Evolutionary conservation across 2,113 vertebrate species (phyloP).

Genomic region (Octodon degus): DNA sequence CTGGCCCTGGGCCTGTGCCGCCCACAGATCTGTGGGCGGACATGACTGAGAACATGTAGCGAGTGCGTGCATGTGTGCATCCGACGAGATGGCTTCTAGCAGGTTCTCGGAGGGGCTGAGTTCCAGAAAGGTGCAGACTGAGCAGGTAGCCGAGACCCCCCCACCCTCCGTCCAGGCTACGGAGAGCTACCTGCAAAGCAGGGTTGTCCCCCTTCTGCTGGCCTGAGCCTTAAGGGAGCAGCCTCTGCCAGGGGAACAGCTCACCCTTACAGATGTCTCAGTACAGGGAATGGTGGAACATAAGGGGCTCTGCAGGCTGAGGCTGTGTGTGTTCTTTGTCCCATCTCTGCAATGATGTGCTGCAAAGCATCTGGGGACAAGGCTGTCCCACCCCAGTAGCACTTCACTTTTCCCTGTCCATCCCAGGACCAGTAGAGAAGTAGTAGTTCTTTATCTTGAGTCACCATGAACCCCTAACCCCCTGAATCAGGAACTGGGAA

Average conservation of each 20-base stretch:
- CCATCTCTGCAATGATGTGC: not conserved
- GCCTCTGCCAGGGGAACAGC: not conserved
- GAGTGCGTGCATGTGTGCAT: rapidly evolving
- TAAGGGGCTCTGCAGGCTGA: not conserved
- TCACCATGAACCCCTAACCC: not conserved
- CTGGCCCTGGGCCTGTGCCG: not conserved
- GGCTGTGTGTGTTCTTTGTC: not conserved
- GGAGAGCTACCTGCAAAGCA: not conserved
- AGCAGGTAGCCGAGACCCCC: not conserved
- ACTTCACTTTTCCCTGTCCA: not conserved
- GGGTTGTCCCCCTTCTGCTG: not conserved
- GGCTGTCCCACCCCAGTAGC: rapidly evolving
- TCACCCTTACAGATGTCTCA: not conserved
- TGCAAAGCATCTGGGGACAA: not conserved
- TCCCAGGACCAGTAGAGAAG: not conserved
- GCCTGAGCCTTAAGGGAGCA: not conserved
- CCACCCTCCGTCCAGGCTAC: too few relatives aligned
- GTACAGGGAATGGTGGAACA: not conserved
- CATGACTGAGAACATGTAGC: not conserved
- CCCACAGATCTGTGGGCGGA: not conserved
- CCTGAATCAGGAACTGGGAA: not conserved
- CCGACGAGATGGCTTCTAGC: not conserved
- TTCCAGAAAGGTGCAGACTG: not conserved
- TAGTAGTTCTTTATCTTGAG: not conserved
- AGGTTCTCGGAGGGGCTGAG: not conserved